phyloP scores from a whole-genome alignment of 2,888 invertebrate genomes.

The Hirtodrosophila histrioides region DNA sequence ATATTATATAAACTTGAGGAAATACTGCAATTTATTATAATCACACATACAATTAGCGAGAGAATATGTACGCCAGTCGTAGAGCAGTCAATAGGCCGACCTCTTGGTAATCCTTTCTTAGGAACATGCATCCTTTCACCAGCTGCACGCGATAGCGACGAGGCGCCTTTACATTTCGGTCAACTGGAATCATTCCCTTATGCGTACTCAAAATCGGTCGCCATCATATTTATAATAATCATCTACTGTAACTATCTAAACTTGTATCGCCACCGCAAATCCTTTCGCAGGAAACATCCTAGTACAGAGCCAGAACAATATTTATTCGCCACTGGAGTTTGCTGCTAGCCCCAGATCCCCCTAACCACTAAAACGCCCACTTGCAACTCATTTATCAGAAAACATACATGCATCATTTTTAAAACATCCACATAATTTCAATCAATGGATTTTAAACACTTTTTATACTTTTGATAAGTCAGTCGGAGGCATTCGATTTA shows the following conservation, averaged over 20 bases:
- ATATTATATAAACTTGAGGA: constrained; percentile 77
- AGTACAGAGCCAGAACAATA: constrained; percentile 12
- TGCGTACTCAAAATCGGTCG: constrained; percentile 34
- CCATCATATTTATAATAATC: constrained; percentile 72
- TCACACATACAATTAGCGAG: constrained; percentile 67
- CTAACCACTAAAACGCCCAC: constrained; percentile 1
- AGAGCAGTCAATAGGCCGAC: constrained; percentile 4
- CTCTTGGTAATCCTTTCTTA: constrained; percentile 8
- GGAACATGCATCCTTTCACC: constrained; percentile 22
- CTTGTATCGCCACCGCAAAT: constrained; percentile 84
- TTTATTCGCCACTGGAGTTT: constrained; percentile 41
- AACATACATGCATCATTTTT: constrained; percentile 24
- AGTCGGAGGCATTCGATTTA: constrained; percentile 79
- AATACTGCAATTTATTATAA: constrained; percentile 77
- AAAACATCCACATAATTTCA: constrained; percentile 48
- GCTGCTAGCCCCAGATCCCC: constrained; percentile 43
- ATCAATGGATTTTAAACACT: constrained; percentile 77
- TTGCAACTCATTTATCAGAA: constrained; percentile 18
- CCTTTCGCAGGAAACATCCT: constrained; percentile 84
- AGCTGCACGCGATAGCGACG: constrained; percentile 16
- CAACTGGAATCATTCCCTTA: constrained; percentile 45
- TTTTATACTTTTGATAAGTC: constrained; percentile 80
- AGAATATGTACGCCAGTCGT: constrained; percentile 18
- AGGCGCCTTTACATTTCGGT: constrained; percentile 13
- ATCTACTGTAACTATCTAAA: constrained; percentile 83